phyloP scores from a whole-genome alignment of 2,113 vertebrate genomes.

The Bagarius yarrelli region DNA sequence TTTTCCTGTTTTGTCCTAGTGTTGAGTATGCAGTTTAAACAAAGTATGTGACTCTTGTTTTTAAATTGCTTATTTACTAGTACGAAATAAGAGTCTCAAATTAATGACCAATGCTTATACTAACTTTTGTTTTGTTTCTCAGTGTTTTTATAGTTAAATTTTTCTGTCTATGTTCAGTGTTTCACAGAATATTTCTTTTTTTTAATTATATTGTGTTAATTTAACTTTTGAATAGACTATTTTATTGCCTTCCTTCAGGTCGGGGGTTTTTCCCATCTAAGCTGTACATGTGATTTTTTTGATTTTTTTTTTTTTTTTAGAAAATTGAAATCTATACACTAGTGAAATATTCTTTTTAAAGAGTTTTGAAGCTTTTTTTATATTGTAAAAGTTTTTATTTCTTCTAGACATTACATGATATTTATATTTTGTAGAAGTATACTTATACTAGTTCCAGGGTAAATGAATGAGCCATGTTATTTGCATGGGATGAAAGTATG shows the following conservation, averaged over 20 bases:
- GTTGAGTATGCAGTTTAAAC: constrained; percentile 34
- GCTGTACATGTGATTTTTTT: constrained; percentile 74
- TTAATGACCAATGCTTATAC: constrained; percentile 61
- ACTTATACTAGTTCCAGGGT: constrained; percentile 60
- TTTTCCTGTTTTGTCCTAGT: constrained; percentile 38
- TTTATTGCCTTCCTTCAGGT: constrained; percentile 76
- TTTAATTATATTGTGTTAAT: constrained; percentile 63
- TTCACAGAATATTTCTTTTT: constrained; percentile 54
- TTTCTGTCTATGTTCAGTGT: constrained; percentile 47
- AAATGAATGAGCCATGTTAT: constrained; percentile 57
- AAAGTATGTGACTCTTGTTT: constrained; percentile 11
- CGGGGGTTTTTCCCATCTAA: constrained; percentile 64
- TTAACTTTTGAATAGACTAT: constrained; percentile 71
- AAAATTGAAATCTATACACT: constrained; percentile 67
- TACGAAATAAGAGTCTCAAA: constrained; percentile 1
- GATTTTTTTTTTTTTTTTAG: too few relatives aligned
- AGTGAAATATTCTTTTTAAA: constrained; percentile 64
- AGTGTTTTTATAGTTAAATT: constrained; percentile 44
- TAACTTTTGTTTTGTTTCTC: constrained; percentile 53
- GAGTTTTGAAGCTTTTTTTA: constrained; percentile 65
- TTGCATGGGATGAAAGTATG: constrained; percentile 49
- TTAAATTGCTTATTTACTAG: constrained; percentile 18
- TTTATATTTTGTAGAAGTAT: constrained; percentile 75
- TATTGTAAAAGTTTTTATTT: constrained; percentile 71
- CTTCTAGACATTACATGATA: constrained; percentile 63